These are phyloP conservation scores for Eupithecia subfuscata DNA, from an alignment of 2,888 invertebrate genomes.

Conservation along the genomic window DNA sequence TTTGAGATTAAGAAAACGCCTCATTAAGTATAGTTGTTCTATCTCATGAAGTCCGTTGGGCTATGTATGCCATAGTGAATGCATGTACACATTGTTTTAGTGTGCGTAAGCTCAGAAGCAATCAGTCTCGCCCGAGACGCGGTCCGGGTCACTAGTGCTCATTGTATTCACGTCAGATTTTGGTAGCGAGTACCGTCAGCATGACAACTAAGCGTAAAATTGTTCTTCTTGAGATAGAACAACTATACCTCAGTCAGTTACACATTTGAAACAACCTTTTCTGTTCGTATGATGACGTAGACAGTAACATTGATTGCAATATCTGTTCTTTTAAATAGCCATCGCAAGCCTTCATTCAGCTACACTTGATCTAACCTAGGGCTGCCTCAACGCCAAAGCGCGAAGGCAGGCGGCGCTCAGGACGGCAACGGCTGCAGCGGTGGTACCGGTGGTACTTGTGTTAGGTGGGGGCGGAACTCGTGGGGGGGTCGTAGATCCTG, in stretches of 20 bases:
- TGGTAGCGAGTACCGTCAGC: too few species aligned
- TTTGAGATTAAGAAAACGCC: too few species aligned
- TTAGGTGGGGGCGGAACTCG: conserved; percentile 66
- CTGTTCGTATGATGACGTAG: not conserved
- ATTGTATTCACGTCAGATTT: too few species aligned
- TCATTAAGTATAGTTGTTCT: not conserved
- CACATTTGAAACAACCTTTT: not conserved
- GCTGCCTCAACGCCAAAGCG: conserved; percentile 79
- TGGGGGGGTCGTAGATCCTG: conserved; percentile 66
- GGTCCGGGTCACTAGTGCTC: too few species aligned
- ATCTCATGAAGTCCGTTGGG: too few species aligned
- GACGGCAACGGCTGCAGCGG: conserved; percentile 76
- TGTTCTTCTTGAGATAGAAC: too few species aligned
- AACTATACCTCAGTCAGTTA: not conserved
- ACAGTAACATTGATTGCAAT: not conserved
- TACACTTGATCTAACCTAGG: conserved; percentile 34
- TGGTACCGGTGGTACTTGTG: conserved; percentile 60
- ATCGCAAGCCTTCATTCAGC: conserved; percentile 29
- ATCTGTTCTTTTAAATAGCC: not conserved
- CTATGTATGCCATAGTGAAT: too few species aligned
- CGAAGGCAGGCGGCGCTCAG: conserved; percentile 79
- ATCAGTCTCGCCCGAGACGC: too few species aligned
- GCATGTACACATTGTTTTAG: too few species aligned
- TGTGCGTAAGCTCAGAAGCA: too few species aligned
- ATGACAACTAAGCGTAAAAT: too few species aligned